phyloP scores from a whole-genome alignment of 2,113 vertebrate species.

The Cynoglossus semilaevis region DNA sequence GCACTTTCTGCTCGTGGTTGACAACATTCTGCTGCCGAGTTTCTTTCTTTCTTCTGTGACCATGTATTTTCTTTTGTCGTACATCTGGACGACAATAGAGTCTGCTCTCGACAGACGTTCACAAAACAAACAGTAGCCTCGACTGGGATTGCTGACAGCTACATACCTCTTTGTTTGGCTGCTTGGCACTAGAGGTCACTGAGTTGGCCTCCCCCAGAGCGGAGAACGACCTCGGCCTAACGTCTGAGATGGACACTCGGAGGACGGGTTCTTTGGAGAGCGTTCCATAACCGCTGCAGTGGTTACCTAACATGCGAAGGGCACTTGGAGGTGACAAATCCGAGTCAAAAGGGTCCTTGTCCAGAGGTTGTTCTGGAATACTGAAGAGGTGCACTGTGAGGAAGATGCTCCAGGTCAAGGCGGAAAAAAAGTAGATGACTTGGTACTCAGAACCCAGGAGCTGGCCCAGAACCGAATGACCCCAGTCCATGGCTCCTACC shows the following conservation, averaged over 20 bases:
- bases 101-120: background rate
- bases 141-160: background rate
- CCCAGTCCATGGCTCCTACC: slow-evolving; percentile 93
- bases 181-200: slow-evolving; percentile 69
- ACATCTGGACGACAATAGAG: too few species aligned
- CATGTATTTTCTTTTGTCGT: too few species aligned
- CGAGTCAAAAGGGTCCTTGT: background rate
- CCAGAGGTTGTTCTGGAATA: slow-evolving; percentile 86
- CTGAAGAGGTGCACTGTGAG: slow-evolving; percentile 87
- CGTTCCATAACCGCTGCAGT: slow-evolving; percentile 75
- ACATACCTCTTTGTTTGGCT: slow-evolving; percentile 73
- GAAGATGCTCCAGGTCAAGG: slow-evolving; percentile 81
- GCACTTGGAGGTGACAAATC: slow-evolving; percentile 31
- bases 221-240: slow-evolving; percentile 65
- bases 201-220: slow-evolving; percentile 65
- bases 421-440: slow-evolving; percentile 91
- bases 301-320: slow-evolving; percentile 57
- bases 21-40: too few species aligned
- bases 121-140: background rate
- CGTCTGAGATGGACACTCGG: slow-evolving; percentile 39
- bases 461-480: slow-evolving; percentile 79
- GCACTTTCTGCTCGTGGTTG: too few species aligned
- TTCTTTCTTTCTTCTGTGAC: too few species aligned
- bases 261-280: slow-evolving; percentile 65
- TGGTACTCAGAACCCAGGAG: slow-evolving; percentile 90